phyloP scores from a whole-genome alignment of 2,113 vertebrate genomes.

The Calyptomena viridis region DNA sequence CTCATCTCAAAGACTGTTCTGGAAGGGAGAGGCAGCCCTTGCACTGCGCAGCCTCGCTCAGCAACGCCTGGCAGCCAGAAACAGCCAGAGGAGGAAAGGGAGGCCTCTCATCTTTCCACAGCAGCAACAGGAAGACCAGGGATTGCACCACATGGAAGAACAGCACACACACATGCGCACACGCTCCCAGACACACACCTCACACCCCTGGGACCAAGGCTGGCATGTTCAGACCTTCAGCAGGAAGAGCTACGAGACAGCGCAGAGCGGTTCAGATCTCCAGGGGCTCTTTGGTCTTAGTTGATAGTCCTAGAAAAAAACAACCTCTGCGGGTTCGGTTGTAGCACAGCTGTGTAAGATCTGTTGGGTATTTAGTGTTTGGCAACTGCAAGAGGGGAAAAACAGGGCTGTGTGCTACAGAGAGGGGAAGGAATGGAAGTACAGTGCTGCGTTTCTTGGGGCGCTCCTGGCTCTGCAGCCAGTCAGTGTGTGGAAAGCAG shows the following conservation, averaged over 20 bases:
- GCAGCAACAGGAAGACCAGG: conserved; percentile 53
- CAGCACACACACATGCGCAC: conserved; percentile 15
- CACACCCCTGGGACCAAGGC: conserved; percentile 48
- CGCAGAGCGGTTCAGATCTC: conserved; percentile 34
- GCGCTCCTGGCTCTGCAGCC: not conserved
- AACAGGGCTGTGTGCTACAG: not conserved
- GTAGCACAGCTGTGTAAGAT: conserved; percentile 33
- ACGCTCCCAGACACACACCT: not conserved
- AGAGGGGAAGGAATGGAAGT: not conserved
- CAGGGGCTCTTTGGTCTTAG: conserved; percentile 68
- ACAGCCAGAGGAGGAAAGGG: conserved; percentile 11
- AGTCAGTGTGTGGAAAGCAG: not conserved
- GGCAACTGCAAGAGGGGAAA: conserved; percentile 2
- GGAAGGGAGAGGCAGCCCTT: conserved; percentile 38
- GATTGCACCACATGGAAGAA: conserved; percentile 56
- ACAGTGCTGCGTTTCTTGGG: conserved; percentile 11
- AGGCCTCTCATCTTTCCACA: conserved; percentile 49
- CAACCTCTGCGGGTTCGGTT: conserved; percentile 12
- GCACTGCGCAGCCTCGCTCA: not conserved
- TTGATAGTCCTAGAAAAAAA: conserved; percentile 50
- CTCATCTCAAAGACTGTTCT: not conserved
- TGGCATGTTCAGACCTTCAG: conserved; percentile 42
- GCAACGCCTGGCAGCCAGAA: conserved; percentile 23
- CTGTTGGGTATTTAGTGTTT: conserved; percentile 28
- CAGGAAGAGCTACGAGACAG: conserved; percentile 36